Evolutionary conservation across 2,797 vertebrate genomes (phyloP).

Genomic region (Streptopelia turtur): DNA sequence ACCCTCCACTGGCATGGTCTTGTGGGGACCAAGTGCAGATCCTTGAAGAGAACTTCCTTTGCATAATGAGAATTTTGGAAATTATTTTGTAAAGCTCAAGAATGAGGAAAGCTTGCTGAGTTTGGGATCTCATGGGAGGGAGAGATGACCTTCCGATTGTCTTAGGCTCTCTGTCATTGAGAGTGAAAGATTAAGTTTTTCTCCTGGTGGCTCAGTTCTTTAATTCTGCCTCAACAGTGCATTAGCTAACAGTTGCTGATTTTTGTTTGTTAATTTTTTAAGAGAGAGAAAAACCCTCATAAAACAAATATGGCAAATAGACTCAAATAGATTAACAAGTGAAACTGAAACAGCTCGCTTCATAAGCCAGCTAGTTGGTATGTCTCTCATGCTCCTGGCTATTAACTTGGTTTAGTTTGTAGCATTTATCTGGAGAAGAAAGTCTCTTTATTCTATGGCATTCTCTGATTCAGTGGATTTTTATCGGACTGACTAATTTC

Average conservation of each 20-base stretch:
- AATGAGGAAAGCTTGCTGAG: not conserved
- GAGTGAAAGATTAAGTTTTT: not conserved
- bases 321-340: not conserved
- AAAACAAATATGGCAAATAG: not conserved
- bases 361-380: not conserved
- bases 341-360: not conserved
- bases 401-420: not conserved
- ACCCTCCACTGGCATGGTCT: not conserved
- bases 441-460: conserved; percentile 5
- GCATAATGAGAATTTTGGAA: not conserved
- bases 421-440: conserved; percentile 12
- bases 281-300: not conserved
- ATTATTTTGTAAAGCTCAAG: not conserved
- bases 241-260: not conserved
- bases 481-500: conserved; percentile 32
- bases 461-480: conserved; percentile 24
- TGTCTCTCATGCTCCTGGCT: not conserved
- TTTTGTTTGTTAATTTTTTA: too few relatives aligned
- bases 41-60: conserved; percentile 6
- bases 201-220: not conserved
- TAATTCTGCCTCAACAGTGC: not conserved
- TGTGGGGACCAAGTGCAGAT: not conserved
- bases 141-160: not conserved
- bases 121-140: not conserved
- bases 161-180: not conserved